Conservation (phyloP, 2,888 invertebrate genomes). For the Drepana falcataria region DNA sequence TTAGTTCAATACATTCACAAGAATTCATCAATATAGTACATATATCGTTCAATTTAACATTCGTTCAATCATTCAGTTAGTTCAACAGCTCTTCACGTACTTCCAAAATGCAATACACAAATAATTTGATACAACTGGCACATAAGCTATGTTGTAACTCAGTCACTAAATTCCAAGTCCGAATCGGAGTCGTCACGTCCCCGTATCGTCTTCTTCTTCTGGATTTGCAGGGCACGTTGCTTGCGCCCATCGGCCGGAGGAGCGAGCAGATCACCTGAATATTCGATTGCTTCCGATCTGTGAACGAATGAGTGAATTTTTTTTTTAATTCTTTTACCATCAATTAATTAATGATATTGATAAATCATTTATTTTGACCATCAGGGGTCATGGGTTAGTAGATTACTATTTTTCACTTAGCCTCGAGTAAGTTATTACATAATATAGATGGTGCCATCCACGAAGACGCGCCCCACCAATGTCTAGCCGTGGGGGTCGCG, state of each 20-base stretch:
- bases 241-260: slow-evolving; percentile 79
- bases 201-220: slow-evolving; percentile 76
- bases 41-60: slow-evolving; percentile 5
- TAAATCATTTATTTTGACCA: too few species aligned
- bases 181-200: slow-evolving; percentile 72
- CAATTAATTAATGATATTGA: too few species aligned
- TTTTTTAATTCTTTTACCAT: not conserved
- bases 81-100: not conserved
- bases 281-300: slow-evolving; percentile 81
- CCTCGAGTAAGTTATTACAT: too few species aligned
- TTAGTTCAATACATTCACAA: slow-evolving; percentile 49
- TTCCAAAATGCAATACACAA: too few species aligned
- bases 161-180: slow-evolving; percentile 76
- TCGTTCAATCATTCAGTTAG: not conserved
- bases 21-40: slow-evolving; percentile 16
- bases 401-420: too few species aligned
- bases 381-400: too few species aligned
- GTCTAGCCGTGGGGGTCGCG: too few species aligned
- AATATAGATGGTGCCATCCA: too few species aligned
- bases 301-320: not conserved
- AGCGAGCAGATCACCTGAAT: slow-evolving; percentile 81
- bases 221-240: slow-evolving; percentile 55
- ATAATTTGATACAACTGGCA: too few species aligned
- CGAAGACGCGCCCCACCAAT: too few species aligned
- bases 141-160: slow-evolving; percentile 6